phyloP scores from a whole-genome alignment of 2,797 vertebrate genomes.

The Basileuterus tristriatus region DNA sequence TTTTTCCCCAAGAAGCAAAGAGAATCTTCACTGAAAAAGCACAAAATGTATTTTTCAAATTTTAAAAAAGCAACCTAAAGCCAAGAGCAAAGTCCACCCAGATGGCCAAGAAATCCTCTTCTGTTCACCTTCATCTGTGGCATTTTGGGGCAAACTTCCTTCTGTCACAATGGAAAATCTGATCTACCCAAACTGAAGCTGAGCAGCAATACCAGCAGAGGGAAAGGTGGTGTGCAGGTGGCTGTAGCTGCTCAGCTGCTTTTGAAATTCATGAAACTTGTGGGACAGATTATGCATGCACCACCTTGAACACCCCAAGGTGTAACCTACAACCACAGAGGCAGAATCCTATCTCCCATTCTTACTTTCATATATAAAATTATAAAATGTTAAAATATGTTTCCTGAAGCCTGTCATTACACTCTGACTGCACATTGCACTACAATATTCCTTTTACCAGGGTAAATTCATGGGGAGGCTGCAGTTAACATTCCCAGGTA shows the following conservation, averaged over 20 bases:
- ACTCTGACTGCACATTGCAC: not conserved
- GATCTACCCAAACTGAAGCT: conserved; percentile 28
- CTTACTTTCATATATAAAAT: not conserved
- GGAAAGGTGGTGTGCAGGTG: not conserved
- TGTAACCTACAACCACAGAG: not conserved
- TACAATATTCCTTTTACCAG: not conserved
- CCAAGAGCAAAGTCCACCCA: not conserved
- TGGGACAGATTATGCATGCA: not conserved
- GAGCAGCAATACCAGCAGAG: not conserved
- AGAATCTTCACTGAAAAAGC: not conserved
- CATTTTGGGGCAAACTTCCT: conserved; percentile 41
- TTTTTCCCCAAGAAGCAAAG: not conserved
- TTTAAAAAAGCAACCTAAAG: not conserved
- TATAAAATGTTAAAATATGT: not conserved
- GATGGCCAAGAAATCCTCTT: conserved; percentile 20
- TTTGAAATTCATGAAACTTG: not conserved
- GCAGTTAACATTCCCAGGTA: not conserved
- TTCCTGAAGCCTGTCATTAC: not conserved
- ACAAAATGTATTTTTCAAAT: not conserved
- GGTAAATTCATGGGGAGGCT: not conserved
- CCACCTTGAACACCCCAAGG: not conserved
- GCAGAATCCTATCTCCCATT: not conserved
- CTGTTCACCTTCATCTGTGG: not conserved
- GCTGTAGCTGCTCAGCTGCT: not conserved
- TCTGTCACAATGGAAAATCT: conserved; percentile 7